Evolutionary conservation across 1,140 invertebrate genomes (phyloP).

Genomic region (Halyomorpha halys): DNA sequence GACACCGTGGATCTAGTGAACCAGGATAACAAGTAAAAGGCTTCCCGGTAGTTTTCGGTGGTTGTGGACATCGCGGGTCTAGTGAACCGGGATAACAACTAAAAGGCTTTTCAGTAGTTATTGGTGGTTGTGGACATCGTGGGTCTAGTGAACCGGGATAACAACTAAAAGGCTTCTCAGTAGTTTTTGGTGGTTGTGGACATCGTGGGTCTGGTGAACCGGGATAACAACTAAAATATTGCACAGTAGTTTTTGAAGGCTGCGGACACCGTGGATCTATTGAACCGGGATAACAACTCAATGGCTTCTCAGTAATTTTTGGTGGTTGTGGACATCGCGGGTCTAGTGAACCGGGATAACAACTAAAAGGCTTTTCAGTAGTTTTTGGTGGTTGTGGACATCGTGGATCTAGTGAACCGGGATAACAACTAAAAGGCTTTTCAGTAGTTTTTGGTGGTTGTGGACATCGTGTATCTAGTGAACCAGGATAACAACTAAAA

Average conservation of each 20-base stretch:
- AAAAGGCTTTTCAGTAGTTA: constrained; percentile 24
- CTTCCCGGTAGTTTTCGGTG: no score
- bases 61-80: no score
- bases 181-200: constrained; percentile 24
- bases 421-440: constrained; percentile 29
- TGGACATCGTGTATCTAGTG: constrained; percentile 34
- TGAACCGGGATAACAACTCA: constrained; percentile 33
- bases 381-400: constrained; percentile 32
- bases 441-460: constrained; percentile 26
- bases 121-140: constrained; percentile 32
- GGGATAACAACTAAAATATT: constrained; percentile 32
- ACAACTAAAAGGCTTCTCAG: constrained; percentile 28
- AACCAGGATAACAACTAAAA: constrained; percentile 33
- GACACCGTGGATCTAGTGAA: no score
- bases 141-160: constrained; percentile 35
- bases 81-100: no score
- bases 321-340: constrained; percentile 36
- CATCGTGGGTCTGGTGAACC: constrained; percentile 36
- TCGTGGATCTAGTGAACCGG: constrained; percentile 34
- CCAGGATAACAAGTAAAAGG: no score
- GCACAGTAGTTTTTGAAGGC: constrained; percentile 29
- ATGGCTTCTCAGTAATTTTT: constrained; percentile 24
- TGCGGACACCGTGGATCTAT: constrained; percentile 33
- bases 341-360: constrained; percentile 37
- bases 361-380: no score